Conservation (phyloP, 2,113 vertebrate species). For the Pterocles burchelli region DNA sequence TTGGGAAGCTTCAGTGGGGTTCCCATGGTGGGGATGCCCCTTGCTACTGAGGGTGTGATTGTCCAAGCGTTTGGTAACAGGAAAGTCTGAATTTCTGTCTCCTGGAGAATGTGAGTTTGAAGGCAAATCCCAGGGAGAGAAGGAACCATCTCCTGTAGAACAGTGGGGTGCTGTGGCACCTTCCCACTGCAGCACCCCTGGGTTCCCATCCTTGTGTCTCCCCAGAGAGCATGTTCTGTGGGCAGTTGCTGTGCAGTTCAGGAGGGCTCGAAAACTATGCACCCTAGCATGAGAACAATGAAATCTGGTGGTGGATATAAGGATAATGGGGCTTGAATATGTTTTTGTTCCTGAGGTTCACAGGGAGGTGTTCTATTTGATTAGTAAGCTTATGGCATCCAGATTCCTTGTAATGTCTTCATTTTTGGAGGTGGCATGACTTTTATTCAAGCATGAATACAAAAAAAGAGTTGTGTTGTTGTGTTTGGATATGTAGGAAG, state of each 20-base stretch:
- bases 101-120: neutral
- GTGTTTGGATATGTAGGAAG: neutral
- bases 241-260: neutral
- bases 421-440: neutral
- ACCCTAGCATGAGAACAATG: neutral
- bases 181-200: neutral
- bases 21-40: rapidly evolving
- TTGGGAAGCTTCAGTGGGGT: neutral
- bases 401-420: neutral
- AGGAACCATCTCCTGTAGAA: neutral
- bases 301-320: neutral
- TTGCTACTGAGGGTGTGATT: neutral
- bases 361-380: neutral
- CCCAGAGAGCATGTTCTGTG: rapidly evolving
- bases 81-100: neutral
- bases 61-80: neutral
- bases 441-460: neutral
- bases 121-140: neutral
- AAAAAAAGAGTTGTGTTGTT: neutral
- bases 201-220: neutral
- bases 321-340: neutral
- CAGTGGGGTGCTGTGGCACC: neutral
- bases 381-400: neutral
- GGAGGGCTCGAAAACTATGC: neutral
- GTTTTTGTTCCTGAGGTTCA: neutral